Conservation (phyloP, 2,113 vertebrate species). For the Dunckerocampus dactyliophorus region DNA sequence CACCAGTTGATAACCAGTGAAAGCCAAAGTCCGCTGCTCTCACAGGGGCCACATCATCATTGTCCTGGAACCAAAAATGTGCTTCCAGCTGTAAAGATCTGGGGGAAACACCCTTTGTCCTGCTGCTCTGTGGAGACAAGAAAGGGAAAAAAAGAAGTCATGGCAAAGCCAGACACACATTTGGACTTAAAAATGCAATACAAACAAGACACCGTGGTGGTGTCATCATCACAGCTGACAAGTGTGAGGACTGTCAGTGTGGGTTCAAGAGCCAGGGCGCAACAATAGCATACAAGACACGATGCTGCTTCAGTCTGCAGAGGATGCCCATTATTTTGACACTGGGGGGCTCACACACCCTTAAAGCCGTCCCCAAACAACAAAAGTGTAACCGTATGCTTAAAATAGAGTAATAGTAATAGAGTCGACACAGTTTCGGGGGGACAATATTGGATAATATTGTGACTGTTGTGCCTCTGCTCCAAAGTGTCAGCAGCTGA, state of each 20-base stretch:
- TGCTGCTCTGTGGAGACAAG: background rate
- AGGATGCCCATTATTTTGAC: conserved; percentile 51
- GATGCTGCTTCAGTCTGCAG: conserved; percentile 61
- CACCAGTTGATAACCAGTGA: conserved; percentile 45
- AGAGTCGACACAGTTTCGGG: too few species aligned
- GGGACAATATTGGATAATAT: too few species aligned
- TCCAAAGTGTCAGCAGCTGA: conserved; percentile 1
- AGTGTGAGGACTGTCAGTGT: conserved; percentile 39
- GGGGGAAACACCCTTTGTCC: conserved; percentile 43
- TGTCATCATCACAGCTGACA: background rate
- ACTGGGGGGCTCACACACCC: conserved; percentile 14
- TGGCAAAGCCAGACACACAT: too few species aligned
- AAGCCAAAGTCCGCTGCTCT: conserved; percentile 45
- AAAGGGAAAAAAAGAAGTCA: too few species aligned
- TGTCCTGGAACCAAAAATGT: conserved; percentile 31
- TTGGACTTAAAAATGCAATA: too few species aligned
- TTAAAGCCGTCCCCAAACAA: conserved; percentile 47
- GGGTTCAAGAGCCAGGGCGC: conserved; percentile 12
- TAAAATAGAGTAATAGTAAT: conserved; percentile 12
- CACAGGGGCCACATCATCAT: conserved; percentile 35
- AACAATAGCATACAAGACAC: conserved; percentile 54
- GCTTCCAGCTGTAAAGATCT: conserved; percentile 49
- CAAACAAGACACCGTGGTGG: too few species aligned
- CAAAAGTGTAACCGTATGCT: conserved; percentile 6
- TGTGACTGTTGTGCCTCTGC: conserved; percentile 9